Evolutionary conservation across 2,113 vertebrate species (phyloP).

Genomic region (Xenopus laevis): DNA sequence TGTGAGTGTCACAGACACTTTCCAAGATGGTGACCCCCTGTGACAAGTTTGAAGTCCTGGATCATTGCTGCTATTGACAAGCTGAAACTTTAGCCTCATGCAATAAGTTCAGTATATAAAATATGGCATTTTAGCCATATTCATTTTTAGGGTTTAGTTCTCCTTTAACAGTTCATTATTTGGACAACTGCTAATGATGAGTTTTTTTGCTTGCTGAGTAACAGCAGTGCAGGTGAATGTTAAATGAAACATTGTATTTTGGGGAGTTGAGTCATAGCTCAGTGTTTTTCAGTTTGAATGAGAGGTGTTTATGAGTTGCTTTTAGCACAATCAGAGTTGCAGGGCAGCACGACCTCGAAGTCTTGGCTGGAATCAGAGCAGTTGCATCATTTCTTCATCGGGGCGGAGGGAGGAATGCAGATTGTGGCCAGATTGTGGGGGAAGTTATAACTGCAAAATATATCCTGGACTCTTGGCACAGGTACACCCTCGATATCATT

Average conservation of each 20-base stretch:
- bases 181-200: no score
- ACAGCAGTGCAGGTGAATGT: neutral
- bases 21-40: no score
- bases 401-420: neutral
- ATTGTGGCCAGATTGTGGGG: neutral
- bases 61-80: no score
- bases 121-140: no score
- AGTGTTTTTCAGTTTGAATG: conserved; percentile 7
- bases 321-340: neutral
- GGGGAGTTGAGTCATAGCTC: neutral
- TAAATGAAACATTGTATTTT: neutral
- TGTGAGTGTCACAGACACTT: no score
- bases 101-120: no score
- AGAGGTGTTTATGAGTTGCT: conserved; percentile 22
- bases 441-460: neutral
- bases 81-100: no score
- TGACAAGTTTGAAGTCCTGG: no score
- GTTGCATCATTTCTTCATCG: neutral
- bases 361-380: conserved; percentile 19
- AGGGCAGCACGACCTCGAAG: conserved; percentile 53
- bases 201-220: no score
- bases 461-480: neutral
- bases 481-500: no score
- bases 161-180: no score
- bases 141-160: no score